Conservation (phyloP, 1,140 invertebrate species). For the Aphaenogaster rudis region DNA sequence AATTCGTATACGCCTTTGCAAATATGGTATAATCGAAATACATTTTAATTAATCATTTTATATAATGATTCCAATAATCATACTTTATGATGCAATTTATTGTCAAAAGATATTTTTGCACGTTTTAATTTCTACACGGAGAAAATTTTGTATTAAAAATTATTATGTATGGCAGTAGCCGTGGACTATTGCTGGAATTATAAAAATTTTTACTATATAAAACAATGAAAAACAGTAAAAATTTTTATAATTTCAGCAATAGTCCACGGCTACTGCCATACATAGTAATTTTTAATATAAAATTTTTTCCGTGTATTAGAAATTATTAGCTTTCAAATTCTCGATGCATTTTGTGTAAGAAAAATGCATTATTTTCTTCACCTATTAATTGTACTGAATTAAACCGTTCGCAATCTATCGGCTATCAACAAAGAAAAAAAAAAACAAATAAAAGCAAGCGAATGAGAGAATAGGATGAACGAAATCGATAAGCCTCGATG, state of each 20-base stretch:
- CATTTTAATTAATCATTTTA: not conserved
- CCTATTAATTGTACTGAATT: slow-evolving; percentile 33
- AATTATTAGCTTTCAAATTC: not conserved
- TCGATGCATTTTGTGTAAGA: not conserved
- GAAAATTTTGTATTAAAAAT: no score
- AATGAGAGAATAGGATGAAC: slow-evolving; percentile 15
- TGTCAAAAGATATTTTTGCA: not conserved
- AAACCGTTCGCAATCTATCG: not conserved
- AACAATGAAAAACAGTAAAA: no score
- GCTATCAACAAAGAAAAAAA: slow-evolving; percentile 12
- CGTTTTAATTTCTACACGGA: not conserved
- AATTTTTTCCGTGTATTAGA: not conserved
- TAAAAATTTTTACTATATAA: no score
- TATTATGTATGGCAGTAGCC: no score
- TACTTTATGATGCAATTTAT: not conserved
- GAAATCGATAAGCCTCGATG: slow-evolving; percentile 36
- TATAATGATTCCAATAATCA: not conserved
- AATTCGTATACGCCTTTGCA: not conserved
- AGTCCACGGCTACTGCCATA: no score
- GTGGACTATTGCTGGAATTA: no score
- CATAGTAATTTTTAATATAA: no score
- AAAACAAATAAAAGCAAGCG: slow-evolving; percentile 31
- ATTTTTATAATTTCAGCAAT: no score
- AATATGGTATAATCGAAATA: not conserved
- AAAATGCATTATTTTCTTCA: not conserved